Base-by-base conservation (phyloP, 2,113 vertebrate genomes). In the Triplophysa siluroides region DNA sequence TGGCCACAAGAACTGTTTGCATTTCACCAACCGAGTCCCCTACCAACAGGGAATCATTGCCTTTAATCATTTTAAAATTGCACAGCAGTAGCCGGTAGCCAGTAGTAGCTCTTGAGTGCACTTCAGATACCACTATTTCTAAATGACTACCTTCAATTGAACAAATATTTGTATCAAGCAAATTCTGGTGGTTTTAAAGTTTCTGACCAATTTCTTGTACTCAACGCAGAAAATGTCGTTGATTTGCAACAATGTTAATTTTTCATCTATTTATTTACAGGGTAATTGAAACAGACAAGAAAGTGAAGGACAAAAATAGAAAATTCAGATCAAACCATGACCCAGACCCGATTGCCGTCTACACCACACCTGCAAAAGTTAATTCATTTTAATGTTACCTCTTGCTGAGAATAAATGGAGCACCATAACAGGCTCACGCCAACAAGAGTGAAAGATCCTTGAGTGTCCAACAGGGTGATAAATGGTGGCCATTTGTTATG, bases 401-500 rank as follows among this genome's bases (percentile, higher is more conserved):
- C 79, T 43, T 56, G 60, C 50, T 69, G 58, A 4, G 4, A 47
- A 23, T 50, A 65, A 72, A 71, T 67, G 56, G n/a, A 38, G 64
- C 29, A 41, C 11, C 76, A 19, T 52, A 69, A 63, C 62, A 80
- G 79, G 50, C 54, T 76, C 81, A 79, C 62, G 81, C 54, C 47
- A 63, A 81, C 74, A 84, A 82, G 69, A 84, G 54, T 77, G 70
- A 80, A 82, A 69, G 78, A 85, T 84, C 86, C 83, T 88, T 83
- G 80, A 82, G 86, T 85, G 86, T 85, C 89, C 88, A 64, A 68
- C 88, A 84, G 88, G 79, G 88, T 88, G 90, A 92, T 91, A 86
- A 91, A 92, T 88, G 84, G 79, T 81, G 76, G 52, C 82, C 83
- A 87, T 91, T 90, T 87, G 86, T 92, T 87, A 88, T 85, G 82